Base-by-base conservation (phyloP, 1,140 invertebrate species). In the Eumeta japonica region DNA sequence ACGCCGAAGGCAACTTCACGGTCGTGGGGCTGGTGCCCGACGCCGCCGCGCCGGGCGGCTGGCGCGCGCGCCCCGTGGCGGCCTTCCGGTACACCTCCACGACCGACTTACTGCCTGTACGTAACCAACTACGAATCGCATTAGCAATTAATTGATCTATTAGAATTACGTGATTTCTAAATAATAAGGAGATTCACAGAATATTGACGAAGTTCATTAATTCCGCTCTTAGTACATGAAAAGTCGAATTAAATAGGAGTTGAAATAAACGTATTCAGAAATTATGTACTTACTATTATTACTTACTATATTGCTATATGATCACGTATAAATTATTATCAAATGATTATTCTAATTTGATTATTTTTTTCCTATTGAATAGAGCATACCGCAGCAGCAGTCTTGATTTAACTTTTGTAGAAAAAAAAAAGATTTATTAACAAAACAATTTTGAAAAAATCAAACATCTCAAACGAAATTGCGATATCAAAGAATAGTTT, bases 1-100 rank as follows among this genome's bases (percentile, higher is more conserved):
- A 95, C 61, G 90, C 92, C 0, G 89, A 93, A 56, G 92, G 91
- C 1, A 94, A 94, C 67, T 94, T 91, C 61, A 90, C 90, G 0
- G 83, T 94, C 1, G 81, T 94, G 10, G 83, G 86, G 1, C 72
- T 85, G n/a, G 77, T 85, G 24, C 76, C 80, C 43, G 82, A 86
- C 49, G 43, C 58, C 58, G 71, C 44, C 41, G 78, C 48, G 39
- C 64, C 44, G 34, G 77, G 47, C 44, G 67, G 76, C 0, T 81
- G 80, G 77, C 81, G 76, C 16, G 86, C 89, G 73, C 81, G 83
- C 42, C 86, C 85, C 0, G 85, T 89, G 5, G 88, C 85, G 1
- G 83, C 83, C 45, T 89, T 89, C 57, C 77, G 80, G 35, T 85
- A 87, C 46, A 61, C 74, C 4, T 80, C 85, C 50, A 74, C 74